Base-by-base conservation (phyloP, 2,113 vertebrate species). In the Rhadina sibilatrix region DNA sequence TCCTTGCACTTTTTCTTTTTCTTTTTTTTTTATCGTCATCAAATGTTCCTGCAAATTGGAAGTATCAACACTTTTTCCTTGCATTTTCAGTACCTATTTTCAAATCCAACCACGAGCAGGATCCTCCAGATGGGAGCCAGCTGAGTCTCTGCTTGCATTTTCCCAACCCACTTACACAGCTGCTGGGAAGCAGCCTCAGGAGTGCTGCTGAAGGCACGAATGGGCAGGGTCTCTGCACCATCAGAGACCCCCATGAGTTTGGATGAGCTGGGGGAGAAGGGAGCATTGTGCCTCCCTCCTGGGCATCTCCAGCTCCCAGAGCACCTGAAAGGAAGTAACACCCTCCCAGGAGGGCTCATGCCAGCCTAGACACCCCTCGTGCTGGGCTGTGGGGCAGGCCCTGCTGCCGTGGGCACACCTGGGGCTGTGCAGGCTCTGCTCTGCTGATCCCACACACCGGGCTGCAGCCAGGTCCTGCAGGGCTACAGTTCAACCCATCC, bases 361-460 rank as follows among this genome's bases (percentile, higher is more conserved):
- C 40, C 59, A 61, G 52, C n/a, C 66, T 2, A n/a, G 20, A 50
- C 23, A 59, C 5, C 28, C 33, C 18, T 49, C 11, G 12, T 1
- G 2, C 33, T 7, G 40, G 61, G 49, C 57, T 76, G 1, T 25
- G 57, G 52, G 60, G 42, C 71, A 71, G 44, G 4, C 44, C 11
- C 2, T 4, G 14, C 47, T 9, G 7, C 49, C 2, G 0, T 30
- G 61, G 28, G 12, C 15, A 22, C n/a, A 5, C 11, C 0, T n/a
- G 23, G 37, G 47, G 27, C 11, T 11, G 59, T 23, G 17, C n/a
- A 31, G 46, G 25, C 64, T 71, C 50, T 47, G n/a, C 42, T 57
- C 49, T 40, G 50, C 23, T 4, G 5, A 33, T 19, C 20, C 27
- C 1, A 1, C n/a, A 18, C 23, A 3, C 9, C 0, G 0, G 27